A percentile compares a stretch with the other conserved stretches of the same genome.
phyloP scores from a whole-genome alignment of 2,888 invertebrate species.

The Agriotes lineatus region DNA sequence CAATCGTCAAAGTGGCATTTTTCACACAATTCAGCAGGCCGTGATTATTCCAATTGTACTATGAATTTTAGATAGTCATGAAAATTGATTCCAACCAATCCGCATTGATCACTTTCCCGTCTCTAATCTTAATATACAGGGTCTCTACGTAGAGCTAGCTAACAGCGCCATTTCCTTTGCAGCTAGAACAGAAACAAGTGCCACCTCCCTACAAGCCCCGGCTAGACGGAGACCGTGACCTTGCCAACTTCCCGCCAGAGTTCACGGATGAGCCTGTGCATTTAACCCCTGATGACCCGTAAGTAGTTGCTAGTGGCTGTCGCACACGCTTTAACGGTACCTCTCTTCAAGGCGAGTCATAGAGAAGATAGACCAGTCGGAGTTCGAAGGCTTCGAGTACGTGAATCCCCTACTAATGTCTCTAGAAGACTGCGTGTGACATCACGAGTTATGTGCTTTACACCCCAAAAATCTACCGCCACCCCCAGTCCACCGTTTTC shows the following conservation, averaged over 20 bases:
- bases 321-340: no score
- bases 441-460: slow-evolving; percentile 74
- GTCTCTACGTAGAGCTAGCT: slow-evolving; percentile 10
- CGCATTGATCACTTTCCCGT: no score
- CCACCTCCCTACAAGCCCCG: slow-evolving; percentile 98
- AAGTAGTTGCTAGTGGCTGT: no score
- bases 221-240: slow-evolving; percentile 94
- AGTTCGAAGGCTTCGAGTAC: slow-evolving; percentile 99
- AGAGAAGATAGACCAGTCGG: slow-evolving; percentile 98
- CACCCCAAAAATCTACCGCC: slow-evolving; percentile 63
- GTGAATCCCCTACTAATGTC: slow-evolving; percentile 99
- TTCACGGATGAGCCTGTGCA: slow-evolving; percentile 99
- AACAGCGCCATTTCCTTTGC: slow-evolving; percentile 56
- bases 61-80: no score
- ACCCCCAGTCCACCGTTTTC: slow-evolving; percentile 65
- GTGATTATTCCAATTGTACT: no score
- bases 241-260: slow-evolving; percentile 99
- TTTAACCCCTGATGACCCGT: slow-evolving; percentile 97
- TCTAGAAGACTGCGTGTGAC: slow-evolving; percentile 98
- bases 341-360: slow-evolving; percentile 86
- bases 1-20: no score
- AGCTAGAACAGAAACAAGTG: slow-evolving; percentile 98
- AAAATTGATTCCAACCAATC: no score
- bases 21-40: no score
- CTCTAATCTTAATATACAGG: no score